Evolutionary conservation across 2,113 vertebrate species (phyloP), one percentile per base, ranked within the genome.

Genomic region (Scatophagus argus): DNA sequence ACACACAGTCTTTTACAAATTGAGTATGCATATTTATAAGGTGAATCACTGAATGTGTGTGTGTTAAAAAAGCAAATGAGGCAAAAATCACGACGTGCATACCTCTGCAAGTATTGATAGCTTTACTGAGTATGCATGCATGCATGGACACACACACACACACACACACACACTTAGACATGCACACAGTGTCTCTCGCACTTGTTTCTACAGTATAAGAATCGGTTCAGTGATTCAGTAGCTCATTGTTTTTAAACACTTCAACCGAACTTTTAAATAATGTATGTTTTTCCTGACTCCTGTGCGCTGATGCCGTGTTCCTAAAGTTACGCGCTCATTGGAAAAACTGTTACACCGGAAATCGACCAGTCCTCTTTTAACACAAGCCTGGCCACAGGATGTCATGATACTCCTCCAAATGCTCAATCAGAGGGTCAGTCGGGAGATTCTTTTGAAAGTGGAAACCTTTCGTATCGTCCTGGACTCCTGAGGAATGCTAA

Each of bases 1-100:
- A 27, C 10, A 34, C 29, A 49, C 27, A 63, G 62, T 38, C 43
- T 74, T 69, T 68, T 74, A 80, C 59, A 84, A 84, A 79, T 73
- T 75, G 51, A 62, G 55, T 51, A 66, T 88, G 75, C 81, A 90
- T 82, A 82, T 88, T 87, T 73, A 86, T n/a, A n/a, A n/a, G n/a
- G n/a, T n/a, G n/a, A n/a, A n/a, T n/a, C n/a, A n/a, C n/a, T n/a
- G n/a, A n/a, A n/a, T 71, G 67, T 29, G 8, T 46, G 38, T 51
- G 60, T 59, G 38, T 60, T 51, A 49, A 56, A 65, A 54, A 67
- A 62, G 27, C 19, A 27, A 58, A 52, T 38, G 29, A 62, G 36
- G 38, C 29, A 34, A 59, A 47, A 43, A 36, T 55, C 14, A n/a
- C 1, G 10, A 38, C 36, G 52, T 13, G 43, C 58, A 34, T 32